Percentiles rank a stretch among this genome's conserved stretches.
Evolutionary conservation across 2,797 vertebrate genomes (phyloP).

Genomic region (Gymnoscopelus microlampas): DNA sequence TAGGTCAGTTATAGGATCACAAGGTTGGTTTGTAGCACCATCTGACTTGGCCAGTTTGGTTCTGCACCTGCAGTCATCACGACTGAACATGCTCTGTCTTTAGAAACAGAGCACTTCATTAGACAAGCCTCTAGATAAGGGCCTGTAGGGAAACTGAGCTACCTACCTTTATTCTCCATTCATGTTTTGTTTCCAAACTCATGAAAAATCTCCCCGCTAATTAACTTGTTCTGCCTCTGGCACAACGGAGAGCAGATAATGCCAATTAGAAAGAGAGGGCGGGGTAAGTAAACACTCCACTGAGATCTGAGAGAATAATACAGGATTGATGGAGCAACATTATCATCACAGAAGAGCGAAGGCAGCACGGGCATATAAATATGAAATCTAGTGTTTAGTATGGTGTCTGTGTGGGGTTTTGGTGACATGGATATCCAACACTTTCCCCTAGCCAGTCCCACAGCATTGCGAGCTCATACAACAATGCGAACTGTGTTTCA

Average conservation of each 20-base stretch:
- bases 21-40: conserved; percentile 9
- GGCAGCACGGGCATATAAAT: background rate
- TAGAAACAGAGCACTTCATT: conserved; percentile 64
- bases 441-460: conserved; percentile 48
- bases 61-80: conserved; percentile 36
- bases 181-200: conserved; percentile 55
- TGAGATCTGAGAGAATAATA: conserved; percentile 31
- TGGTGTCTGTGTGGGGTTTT: conserved; percentile 21
- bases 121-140: conserved; percentile 55
- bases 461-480: conserved; percentile 54
- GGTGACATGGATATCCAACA: conserved; percentile 48
- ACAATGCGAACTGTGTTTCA: conserved; percentile 79
- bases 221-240: conserved; percentile 58
- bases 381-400: conserved; percentile 7
- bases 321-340: conserved; percentile 20
- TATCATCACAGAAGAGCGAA: conserved; percentile 21
- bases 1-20: conserved; percentile 22
- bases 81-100: conserved; percentile 56
- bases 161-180: conserved; percentile 53
- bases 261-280: conserved; percentile 46
- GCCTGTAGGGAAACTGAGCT: conserved; percentile 47
- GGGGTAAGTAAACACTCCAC: conserved; percentile 27
- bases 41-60: conserved; percentile 36
- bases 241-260: conserved; percentile 41
- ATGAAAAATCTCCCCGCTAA: conserved; percentile 63